Evolutionary conservation across 1,140 invertebrate genomes (phyloP).

Genomic region (Triops cancriformis): DNA sequence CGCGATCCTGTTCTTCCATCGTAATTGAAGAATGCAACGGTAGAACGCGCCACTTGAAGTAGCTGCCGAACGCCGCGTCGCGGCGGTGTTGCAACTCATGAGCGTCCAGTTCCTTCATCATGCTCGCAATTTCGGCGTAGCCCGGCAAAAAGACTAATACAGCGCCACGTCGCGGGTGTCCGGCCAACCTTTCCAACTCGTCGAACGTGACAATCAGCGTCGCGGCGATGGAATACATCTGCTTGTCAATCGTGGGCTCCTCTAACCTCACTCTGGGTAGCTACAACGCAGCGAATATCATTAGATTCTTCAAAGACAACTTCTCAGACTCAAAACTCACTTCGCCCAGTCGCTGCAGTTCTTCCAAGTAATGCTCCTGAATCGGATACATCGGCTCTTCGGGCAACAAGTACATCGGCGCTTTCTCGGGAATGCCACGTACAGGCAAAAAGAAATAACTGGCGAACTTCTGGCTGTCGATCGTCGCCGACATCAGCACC

Average conservation of each 20-base stretch:
- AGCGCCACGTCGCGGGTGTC: slow-evolving; percentile 43
- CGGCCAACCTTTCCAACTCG: slow-evolving; percentile 28
- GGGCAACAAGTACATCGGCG: slow-evolving; percentile 50
- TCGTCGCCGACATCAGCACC: slow-evolving; percentile 54
- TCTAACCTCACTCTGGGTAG: slow-evolving; percentile 42
- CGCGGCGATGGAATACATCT: slow-evolving; percentile 49
- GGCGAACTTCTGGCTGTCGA: slow-evolving; percentile 44
- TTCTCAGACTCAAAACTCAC: slow-evolving; percentile 36
- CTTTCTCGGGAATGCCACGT: slow-evolving; percentile 28
- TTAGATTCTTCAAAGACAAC: no score
- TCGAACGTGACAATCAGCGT: slow-evolving; percentile 45
- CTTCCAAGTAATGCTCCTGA: slow-evolving; percentile 60
- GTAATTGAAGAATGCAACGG: slow-evolving; percentile 63
- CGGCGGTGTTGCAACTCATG: neutral
- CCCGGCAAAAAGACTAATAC: slow-evolving; percentile 84
- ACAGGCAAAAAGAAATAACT: slow-evolving; percentile 49
- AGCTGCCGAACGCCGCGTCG: neutral
- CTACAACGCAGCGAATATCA: slow-evolving; percentile 39
- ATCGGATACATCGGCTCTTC: slow-evolving; percentile 44
- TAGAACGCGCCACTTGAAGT: slow-evolving; percentile 39
- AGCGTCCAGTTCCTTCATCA: slow-evolving; percentile 38
- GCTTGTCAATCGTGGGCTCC: slow-evolving; percentile 45
- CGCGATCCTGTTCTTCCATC: slow-evolving; percentile 56
- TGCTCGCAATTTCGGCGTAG: slow-evolving; percentile 66
- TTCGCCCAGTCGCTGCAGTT: slow-evolving; percentile 41